Evolutionary conservation across 2,888 invertebrate genomes (phyloP), one percentile per base, ranked within the genome.

Genomic region (Drosophila lacicola): DNA sequence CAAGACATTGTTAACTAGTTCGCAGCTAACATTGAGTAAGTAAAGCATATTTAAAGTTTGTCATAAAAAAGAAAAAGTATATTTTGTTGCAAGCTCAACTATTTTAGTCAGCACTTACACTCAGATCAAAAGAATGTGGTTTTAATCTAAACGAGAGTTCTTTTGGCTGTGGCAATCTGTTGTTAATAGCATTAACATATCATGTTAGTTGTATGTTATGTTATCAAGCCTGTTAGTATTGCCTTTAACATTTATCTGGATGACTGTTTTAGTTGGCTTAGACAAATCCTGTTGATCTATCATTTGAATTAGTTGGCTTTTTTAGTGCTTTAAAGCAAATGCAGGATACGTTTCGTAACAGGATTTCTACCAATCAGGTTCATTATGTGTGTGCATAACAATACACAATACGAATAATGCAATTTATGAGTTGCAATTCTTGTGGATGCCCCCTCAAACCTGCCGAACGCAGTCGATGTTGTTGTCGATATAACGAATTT

Each of bases 401-500:
- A 76, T 55, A 25, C 71, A 74, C 68, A 74, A 72, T 75, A 29
- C 46, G 76, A 75, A 56, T 80, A 76, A 80, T 80, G 75, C 76
- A 75, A 76, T 76, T 80, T 80, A 75, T 76, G 75, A 61, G 76
- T 41, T 70, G 80, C 80, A 76, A 70, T 76, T 70, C 80, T 62
- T 70, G 75, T 64, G 56, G 75, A 41, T 63, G 68, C 58, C 14
- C 21, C 42, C 36, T 5, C 10, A 0, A 13, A 17, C n/a, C 17
- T n/a, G 33, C 8, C 9, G 45, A 36, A 14, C 13, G 5, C 54
- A n/a, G 45, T 45, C 45, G 34, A 39, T 66, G 70, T 74, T 54
- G 65, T 70, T 75, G 78, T 37, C 65, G 60, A 81, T 78, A 74
- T 78, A 78, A 74, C 80, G 85, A 84, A 85, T 69, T 71, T 78